Evolutionary conservation across 2,797 vertebrate species (phyloP), one percentile per base, ranked within the genome.

Genomic region (Glossophaga mutica): DNA sequence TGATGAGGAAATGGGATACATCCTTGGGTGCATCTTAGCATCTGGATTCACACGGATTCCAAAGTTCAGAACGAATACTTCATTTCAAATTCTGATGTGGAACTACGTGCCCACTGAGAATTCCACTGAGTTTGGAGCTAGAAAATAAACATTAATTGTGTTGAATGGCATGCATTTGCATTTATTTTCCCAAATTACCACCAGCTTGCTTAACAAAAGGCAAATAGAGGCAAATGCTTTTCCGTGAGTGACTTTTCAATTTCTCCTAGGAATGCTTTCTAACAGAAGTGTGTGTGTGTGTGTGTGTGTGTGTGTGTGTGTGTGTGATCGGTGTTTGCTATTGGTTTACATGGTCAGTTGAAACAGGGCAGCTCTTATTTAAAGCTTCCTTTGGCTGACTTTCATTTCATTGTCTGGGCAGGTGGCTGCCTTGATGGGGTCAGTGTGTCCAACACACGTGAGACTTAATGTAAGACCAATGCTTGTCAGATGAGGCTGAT

Each of bases 81-180:
- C 42, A 87, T 94, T 95, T 89, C 59, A 87, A 94, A 96, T 91
- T 89, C 96, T 77, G 74, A 57, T 82, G 87, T 57, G 48, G 90
- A 93, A 93, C 78, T 78, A 92, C 57, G 57, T 81, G 46, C 42
- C 91, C 55, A 18, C 81, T 0, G 84, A 88, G 94, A 57, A 95
- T 94, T 94, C 90, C 74, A 6, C 85, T 22, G 50, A 87, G 90
- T 42, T 91, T 95, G 91, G 96, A 93, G 90, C 52, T 82, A 90
- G 91, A 84, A 96, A 96, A 94, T 92, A 93, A 87, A 90, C 87
- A 76, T 94, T 85, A 87, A 96, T 95, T 96, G 96, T 93, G 73
- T 82, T 62, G 70, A 93, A 42, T 46, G 32, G 93, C 92, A 86
- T 93, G 21, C 21, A 48, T 96, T 95, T 92, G 91, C 92, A 85